These are phyloP conservation scores for Elysia crispata DNA, from an alignment of 2,888 invertebrate species.

Conservation along the genomic window DNA sequence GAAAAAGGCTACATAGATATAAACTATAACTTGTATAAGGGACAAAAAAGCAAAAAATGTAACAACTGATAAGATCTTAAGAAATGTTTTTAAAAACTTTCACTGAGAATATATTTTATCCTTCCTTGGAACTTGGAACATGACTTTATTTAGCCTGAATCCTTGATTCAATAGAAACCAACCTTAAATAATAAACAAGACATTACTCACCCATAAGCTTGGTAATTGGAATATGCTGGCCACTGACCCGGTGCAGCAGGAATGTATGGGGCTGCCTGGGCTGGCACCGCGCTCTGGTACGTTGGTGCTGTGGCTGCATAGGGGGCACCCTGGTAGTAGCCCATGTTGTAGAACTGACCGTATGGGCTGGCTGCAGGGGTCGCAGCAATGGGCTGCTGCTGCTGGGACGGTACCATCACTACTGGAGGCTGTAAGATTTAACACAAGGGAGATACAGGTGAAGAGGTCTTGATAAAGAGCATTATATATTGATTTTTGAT, in stretches of 20 bases:
- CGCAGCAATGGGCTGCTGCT: conserved; percentile 56
- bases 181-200: background rate
- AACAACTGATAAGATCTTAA: no score
- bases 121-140: no score
- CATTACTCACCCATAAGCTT: conserved; percentile 46
- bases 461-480: no score
- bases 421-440: conserved; percentile 29
- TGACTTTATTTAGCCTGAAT: no score
- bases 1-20: no score
- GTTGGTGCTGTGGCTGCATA: conserved; percentile 47
- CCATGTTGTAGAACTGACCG: conserved; percentile 67
- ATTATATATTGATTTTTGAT: no score
- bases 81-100: no score
- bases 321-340: conserved; percentile 59
- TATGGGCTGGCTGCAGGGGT: conserved; percentile 51
- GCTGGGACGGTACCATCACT: conserved; percentile 47
- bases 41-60: no score
- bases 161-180: conserved; percentile 28
- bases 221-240: conserved; percentile 52
- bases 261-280: conserved; percentile 56
- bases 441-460: background rate
- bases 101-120: no score
- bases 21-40: no score
- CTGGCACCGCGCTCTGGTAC: conserved; percentile 46
- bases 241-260: conserved; percentile 50